phyloP scores from a whole-genome alignment of 2,113 vertebrate genomes.

The Dipodomys merriami region DNA sequence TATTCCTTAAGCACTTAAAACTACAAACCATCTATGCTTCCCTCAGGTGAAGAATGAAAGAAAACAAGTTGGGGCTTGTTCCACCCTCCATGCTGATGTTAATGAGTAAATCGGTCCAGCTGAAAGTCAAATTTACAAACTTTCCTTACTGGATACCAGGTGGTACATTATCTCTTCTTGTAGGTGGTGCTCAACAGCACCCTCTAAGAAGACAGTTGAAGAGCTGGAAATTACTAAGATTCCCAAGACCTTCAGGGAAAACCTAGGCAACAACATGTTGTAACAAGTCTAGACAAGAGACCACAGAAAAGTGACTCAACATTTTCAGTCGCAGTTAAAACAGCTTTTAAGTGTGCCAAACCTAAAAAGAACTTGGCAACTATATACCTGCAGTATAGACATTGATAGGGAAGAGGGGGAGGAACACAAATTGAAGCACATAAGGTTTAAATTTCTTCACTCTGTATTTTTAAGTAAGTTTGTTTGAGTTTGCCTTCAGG shows the following conservation, averaged over 20 bases:
- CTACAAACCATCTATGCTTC: not conserved
- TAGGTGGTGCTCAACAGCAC: not conserved
- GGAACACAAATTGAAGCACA: no score
- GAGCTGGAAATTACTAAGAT: not conserved
- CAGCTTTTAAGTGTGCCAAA: conserved; percentile 36
- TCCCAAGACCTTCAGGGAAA: conserved; percentile 40
- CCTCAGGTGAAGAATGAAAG: conserved; percentile 42
- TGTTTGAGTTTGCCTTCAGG: not conserved
- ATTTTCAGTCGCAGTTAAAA: conserved; percentile 46
- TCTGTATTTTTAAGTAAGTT: conserved; percentile 11
- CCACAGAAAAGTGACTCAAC: conserved; percentile 40
- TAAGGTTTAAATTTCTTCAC: no score
- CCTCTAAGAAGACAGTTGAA: not conserved
- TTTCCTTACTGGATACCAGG: not conserved
- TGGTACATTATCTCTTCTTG: not conserved
- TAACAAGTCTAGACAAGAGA: conserved; percentile 7
- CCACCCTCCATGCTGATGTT: not conserved
- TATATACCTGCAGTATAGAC: not conserved
- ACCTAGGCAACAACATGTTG: not conserved
- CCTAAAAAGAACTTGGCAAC: not conserved
- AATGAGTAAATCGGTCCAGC: not conserved
- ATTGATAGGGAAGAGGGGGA: no score
- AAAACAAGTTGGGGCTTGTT: conserved; percentile 45
- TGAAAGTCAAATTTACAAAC: conserved; percentile 41
- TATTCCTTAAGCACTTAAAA: not conserved